Conservation (phyloP, 2,888 invertebrate species). For the Stictocephala bisonia region DNA sequence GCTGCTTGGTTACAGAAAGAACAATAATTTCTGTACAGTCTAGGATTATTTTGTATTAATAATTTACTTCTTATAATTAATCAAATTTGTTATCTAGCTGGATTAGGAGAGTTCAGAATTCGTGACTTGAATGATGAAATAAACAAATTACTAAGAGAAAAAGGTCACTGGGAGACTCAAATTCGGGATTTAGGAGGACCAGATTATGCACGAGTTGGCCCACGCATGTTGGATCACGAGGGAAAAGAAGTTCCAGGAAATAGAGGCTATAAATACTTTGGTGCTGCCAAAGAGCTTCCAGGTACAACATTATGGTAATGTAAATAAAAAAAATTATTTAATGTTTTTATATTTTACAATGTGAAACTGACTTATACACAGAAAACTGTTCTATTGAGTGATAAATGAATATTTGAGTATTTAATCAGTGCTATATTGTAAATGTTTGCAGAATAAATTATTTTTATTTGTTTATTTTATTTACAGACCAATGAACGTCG, state of each 20-base stretch:
- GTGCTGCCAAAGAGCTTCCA: conserved; percentile 97
- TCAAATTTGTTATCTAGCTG: conserved; percentile 71
- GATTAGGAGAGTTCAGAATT: conserved; percentile 98
- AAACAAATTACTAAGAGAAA: conserved; percentile 95
- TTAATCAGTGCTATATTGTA: no score
- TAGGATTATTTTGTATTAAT: neutral
- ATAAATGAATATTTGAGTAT: no score
- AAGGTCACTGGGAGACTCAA: conserved; percentile 97
- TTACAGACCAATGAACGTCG: no score
- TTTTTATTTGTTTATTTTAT: no score
- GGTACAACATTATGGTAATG: no score
- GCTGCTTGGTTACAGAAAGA: conserved; percentile 9
- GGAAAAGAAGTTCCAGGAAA: conserved; percentile 98
- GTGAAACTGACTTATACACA: no score
- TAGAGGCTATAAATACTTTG: conserved; percentile 98
- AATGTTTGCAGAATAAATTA: no score
- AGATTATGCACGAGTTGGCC: conserved; percentile 91
- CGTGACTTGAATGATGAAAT: conserved; percentile 99
- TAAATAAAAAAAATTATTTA: no score
- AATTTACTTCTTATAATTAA: neutral
- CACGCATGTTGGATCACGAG: conserved; percentile 93
- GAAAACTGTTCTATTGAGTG: no score
- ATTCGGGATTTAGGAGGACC: conserved; percentile 96
- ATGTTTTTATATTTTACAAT: no score
- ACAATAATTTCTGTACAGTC: neutral